Conservation (phyloP, 2,797 vertebrate species). For the Syngnathus rostellatus region DNA sequence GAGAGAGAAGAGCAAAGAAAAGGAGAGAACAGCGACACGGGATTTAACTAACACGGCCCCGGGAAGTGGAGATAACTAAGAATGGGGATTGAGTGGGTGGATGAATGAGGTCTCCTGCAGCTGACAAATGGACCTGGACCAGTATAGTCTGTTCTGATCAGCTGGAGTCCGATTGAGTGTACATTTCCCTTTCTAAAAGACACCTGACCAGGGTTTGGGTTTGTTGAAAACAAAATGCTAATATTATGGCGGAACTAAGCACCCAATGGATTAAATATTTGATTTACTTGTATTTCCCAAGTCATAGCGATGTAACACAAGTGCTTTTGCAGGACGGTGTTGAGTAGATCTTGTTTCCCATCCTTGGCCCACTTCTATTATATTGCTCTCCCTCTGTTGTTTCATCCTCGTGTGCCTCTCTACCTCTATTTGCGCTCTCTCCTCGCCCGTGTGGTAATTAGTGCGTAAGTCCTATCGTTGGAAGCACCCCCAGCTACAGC, state of each 20-base stretch:
- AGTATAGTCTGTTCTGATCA: slow-evolving; percentile 21
- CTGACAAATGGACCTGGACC: slow-evolving; percentile 32
- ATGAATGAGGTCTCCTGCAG: slow-evolving; percentile 42
- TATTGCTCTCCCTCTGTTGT: slow-evolving; percentile 38
- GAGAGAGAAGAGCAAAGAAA: slow-evolving; percentile 34
- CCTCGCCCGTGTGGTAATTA: slow-evolving; percentile 76
- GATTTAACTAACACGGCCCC: slow-evolving; percentile 59
- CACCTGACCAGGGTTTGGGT: no score
- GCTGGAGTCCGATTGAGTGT: background rate
- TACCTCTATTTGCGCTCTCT: slow-evolving; percentile 50
- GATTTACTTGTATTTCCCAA: background rate
- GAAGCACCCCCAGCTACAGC: slow-evolving; percentile 74
- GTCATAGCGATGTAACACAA: background rate
- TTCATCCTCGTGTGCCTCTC: slow-evolving; percentile 31
- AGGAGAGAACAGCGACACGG: slow-evolving; percentile 45
- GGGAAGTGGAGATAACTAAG: slow-evolving; percentile 65
- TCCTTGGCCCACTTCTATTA: slow-evolving; percentile 60
- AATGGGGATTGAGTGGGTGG: slow-evolving; percentile 49
- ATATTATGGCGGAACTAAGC: no score
- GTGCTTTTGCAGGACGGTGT: slow-evolving; percentile 15
- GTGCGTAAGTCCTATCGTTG: slow-evolving; percentile 76
- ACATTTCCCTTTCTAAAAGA: no score
- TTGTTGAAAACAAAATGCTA: no score
- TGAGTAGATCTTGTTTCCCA: slow-evolving; percentile 22
- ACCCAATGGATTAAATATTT: no score